Percentiles rank a stretch among this genome's conserved stretches.
phyloP scores from a whole-genome alignment of 1,140 invertebrate genomes.

The Drosophila burlai region DNA sequence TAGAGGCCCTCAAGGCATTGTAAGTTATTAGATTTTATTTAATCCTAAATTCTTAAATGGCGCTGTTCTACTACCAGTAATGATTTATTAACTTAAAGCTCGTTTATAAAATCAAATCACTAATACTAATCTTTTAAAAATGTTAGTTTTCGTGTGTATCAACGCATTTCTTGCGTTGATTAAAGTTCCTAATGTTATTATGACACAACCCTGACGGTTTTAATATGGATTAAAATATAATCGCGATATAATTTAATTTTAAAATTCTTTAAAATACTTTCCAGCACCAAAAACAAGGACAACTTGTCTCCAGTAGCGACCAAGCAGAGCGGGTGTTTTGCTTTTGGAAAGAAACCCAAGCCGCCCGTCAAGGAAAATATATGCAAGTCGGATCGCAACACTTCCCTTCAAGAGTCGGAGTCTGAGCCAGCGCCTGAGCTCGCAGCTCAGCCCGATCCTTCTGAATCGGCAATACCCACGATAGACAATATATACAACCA shows the following conservation, averaged over 20 bases:
- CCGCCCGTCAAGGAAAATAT: constrained; percentile 23
- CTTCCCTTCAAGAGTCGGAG: constrained; percentile 2
- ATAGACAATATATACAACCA: constrained; percentile 70
- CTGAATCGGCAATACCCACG: constrained; percentile 53
- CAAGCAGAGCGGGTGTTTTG: constrained; percentile 77
- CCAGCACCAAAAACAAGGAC: constrained; percentile 72
- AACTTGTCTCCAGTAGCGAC: constrained; percentile 79
- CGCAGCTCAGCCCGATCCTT: not conserved
- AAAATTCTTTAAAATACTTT: not conserved
- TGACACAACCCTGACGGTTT: no score
- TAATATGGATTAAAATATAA: not conserved
- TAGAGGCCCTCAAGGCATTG: constrained; percentile 80
- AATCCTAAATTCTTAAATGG: no score
- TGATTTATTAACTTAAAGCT: no score
- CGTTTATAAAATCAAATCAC: no score
- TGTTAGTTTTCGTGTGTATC: no score
- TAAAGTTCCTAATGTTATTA: no score
- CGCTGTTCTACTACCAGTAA: no score
- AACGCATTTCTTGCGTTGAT: no score
- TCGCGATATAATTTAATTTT: not conserved
- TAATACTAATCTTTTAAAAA: no score
- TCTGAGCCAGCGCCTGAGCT: not conserved
- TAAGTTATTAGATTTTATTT: constrained; percentile 1
- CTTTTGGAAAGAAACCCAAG: constrained; percentile 75
- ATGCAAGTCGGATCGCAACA: not conserved